A percentile compares a stretch with the other conserved stretches of the same genome.
Evolutionary conservation across 1,140 invertebrate species (phyloP).

Genomic region (Eueides isabella): DNA sequence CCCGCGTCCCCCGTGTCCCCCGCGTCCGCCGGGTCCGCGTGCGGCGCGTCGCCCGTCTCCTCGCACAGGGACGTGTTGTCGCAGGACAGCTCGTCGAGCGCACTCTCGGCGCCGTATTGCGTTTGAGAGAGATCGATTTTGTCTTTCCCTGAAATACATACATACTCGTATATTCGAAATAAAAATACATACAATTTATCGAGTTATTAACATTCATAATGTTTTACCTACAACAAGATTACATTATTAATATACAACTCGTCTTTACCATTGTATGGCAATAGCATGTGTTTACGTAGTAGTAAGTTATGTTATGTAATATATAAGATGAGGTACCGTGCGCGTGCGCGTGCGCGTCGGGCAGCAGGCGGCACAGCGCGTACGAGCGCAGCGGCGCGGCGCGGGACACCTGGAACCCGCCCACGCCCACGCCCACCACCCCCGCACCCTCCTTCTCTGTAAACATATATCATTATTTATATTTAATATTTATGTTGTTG

Average conservation of each 20-base stretch:
- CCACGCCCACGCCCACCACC: conserved; percentile 29
- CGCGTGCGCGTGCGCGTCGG: conserved; percentile 26
- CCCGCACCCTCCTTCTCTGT: conserved; percentile 17
- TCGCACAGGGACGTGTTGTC: conserved; percentile 68
- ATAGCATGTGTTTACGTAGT: too few relatives aligned
- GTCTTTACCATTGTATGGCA: too few relatives aligned
- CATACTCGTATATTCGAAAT: neutral
- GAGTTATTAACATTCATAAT: too few relatives aligned
- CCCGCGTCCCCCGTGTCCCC: conserved; percentile 43
- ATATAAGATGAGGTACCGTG: neutral
- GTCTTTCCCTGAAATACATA: conserved; percentile 51
- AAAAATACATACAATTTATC: neutral
- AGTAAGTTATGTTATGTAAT: too few relatives aligned
- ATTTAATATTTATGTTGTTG: too few relatives aligned
- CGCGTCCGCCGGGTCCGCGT: conserved; percentile 38
- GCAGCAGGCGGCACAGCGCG: conserved; percentile 65
- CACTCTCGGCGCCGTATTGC: conserved; percentile 42
- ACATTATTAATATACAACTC: too few relatives aligned
- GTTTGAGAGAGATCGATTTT: conserved; percentile 50
- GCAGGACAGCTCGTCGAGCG: conserved; percentile 58
- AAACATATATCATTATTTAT: conserved; percentile 10
- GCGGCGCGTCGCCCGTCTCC: conserved; percentile 46
- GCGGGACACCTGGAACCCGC: conserved; percentile 56
- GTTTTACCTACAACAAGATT: too few relatives aligned
- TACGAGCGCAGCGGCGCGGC: conserved; percentile 63